phyloP scores from a whole-genome alignment of 2,113 vertebrate genomes.

The Lagenorhynchus albirostris region DNA sequence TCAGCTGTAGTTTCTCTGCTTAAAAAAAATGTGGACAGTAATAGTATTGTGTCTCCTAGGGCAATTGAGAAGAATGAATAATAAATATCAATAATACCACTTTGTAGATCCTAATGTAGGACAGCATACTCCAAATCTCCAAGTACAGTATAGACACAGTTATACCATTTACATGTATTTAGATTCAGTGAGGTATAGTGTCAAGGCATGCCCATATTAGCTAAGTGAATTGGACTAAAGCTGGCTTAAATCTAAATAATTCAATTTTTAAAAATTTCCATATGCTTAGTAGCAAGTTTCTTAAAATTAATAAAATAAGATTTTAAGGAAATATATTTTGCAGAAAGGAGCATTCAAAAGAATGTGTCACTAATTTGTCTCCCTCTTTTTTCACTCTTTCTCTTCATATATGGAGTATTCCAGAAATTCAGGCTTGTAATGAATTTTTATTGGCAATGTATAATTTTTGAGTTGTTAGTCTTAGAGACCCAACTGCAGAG shows the following conservation, averaged over 20 bases:
- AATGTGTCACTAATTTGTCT: background rate
- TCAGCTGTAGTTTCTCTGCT: constrained; percentile 17
- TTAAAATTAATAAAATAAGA: background rate
- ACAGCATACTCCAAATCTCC: background rate
- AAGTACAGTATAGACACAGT: background rate
- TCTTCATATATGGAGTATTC: background rate
- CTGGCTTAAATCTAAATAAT: background rate
- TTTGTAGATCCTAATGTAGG: background rate
- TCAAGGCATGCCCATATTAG: background rate
- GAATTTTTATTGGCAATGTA: background rate
- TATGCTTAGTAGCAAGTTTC: background rate
- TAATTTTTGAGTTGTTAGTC: background rate
- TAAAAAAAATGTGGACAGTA: background rate
- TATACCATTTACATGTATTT: background rate
- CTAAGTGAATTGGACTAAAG: background rate
- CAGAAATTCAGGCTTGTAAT: background rate
- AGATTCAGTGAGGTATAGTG: background rate
- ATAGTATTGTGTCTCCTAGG: background rate
- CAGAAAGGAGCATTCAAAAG: background rate
- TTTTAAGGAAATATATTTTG: background rate
- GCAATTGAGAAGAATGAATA: background rate
- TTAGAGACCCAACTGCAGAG: background rate
- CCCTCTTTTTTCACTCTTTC: background rate
- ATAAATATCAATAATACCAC: background rate
- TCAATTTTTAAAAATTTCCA: background rate